phyloP scores from a whole-genome alignment of 2,888 invertebrate genomes.

The Pterostichus madidus region DNA sequence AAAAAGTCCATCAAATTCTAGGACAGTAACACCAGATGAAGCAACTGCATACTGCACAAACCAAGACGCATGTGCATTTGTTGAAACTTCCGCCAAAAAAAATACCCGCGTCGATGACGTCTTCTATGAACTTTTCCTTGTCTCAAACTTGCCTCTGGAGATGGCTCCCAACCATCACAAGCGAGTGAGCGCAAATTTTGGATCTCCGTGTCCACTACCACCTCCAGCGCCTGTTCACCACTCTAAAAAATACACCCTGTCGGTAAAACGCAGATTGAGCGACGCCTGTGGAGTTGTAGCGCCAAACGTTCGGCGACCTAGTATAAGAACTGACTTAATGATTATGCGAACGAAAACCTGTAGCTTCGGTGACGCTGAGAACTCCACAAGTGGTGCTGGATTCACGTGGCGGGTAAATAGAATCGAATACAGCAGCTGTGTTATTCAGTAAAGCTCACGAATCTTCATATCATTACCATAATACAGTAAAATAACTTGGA shows the following conservation, averaged over 20 bases:
- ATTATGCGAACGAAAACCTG: slow-evolving; percentile 92
- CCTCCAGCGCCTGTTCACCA: slow-evolving; percentile 83
- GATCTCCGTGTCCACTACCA: slow-evolving; percentile 87
- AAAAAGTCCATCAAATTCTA: slow-evolving; percentile 72
- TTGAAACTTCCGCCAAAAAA: slow-evolving; percentile 91
- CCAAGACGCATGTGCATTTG: slow-evolving; percentile 89
- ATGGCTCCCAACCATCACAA: slow-evolving; percentile 95
- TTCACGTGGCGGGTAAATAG: slow-evolving; percentile 59
- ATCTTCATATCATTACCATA: slow-evolving; percentile 48
- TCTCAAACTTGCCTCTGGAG: slow-evolving; percentile 90
- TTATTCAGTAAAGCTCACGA: slow-evolving; percentile 59
- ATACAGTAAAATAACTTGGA: slow-evolving; percentile 23
- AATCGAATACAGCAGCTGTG: slow-evolving; percentile 65
- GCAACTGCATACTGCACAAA: slow-evolving; percentile 87
- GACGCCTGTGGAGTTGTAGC: slow-evolving; percentile 94
- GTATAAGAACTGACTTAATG: slow-evolving; percentile 92
- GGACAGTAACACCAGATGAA: slow-evolving; percentile 88
- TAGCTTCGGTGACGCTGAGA: slow-evolving; percentile 84
- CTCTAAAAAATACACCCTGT: slow-evolving; percentile 87
- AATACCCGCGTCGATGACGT: slow-evolving; percentile 90
- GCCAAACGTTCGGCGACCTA: slow-evolving; percentile 92
- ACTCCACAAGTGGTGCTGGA: slow-evolving; percentile 69
- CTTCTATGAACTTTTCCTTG: slow-evolving; percentile 90
- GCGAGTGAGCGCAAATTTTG: slow-evolving; percentile 88
- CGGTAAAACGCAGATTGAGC: slow-evolving; percentile 89